Percentiles rank a stretch among this genome's conserved stretches.
Conservation (phyloP, 2,888 invertebrate genomes). For the Digitonthophagus gazella region DNA sequence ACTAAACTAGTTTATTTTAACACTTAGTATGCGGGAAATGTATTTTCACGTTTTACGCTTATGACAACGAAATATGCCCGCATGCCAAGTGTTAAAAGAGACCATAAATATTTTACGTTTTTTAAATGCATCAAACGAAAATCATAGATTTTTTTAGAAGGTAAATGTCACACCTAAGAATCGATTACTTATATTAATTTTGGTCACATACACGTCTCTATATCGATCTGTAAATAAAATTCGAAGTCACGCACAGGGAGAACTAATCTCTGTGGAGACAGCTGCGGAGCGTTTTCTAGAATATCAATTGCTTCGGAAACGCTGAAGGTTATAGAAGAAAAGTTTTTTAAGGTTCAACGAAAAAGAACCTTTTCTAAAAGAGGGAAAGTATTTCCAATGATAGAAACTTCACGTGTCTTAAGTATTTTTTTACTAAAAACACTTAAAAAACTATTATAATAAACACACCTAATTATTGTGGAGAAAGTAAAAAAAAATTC, state of each 20-base stretch:
- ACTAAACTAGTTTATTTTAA: too few species aligned
- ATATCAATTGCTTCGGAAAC: conserved; percentile 3
- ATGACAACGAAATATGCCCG: too few species aligned
- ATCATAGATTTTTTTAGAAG: too few species aligned
- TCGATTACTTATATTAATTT: conserved; percentile 30
- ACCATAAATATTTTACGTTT: neutral
- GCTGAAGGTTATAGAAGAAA: neutral
- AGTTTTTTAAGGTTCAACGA: neutral
- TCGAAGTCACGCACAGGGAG: conserved; percentile 34
- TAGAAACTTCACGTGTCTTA: neutral
- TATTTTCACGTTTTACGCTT: too few species aligned
- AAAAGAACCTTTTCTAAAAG: neutral
- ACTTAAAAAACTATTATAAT: neutral
- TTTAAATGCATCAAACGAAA: neutral
- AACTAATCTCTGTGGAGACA: conserved; percentile 32
- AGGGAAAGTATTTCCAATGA: neutral
- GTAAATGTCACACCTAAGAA: too few species aligned
- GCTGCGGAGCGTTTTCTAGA: conserved; percentile 29
- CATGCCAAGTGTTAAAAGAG: too few species aligned
- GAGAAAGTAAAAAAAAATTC: too few species aligned
- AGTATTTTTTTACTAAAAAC: too few species aligned
- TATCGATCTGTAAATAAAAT: conserved; percentile 35
- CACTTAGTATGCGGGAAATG: too few species aligned
- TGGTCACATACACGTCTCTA: conserved; percentile 28
- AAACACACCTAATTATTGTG: too few species aligned